These are phyloP conservation scores for Neoaliturus tenellus DNA, from an alignment of 2,888 invertebrate species.

Conservation along the genomic window DNA sequence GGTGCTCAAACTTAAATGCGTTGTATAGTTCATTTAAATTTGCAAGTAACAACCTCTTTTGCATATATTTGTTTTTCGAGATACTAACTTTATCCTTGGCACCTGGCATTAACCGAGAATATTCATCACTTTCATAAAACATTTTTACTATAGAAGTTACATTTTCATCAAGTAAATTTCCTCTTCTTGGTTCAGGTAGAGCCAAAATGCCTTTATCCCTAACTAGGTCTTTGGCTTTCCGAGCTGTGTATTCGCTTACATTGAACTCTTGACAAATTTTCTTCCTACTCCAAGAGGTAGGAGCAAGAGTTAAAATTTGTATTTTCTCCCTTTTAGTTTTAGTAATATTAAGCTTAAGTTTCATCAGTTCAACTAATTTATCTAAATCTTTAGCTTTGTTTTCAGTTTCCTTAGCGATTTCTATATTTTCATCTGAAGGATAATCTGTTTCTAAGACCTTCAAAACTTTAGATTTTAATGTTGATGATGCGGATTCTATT, in stretches of 20 bases:
- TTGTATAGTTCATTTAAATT: slow-evolving; percentile 8
- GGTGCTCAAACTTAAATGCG: neutral
- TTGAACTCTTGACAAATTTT: slow-evolving; percentile 34
- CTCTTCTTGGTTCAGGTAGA: neutral
- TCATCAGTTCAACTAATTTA: neutral
- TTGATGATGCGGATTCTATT: slow-evolving; percentile 17
- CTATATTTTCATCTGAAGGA: neutral
- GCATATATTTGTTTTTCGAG: neutral
- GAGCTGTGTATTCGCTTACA: neutral
- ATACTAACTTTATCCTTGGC: neutral
- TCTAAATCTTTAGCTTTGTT: slow-evolving; percentile 19
- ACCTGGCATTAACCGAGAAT: neutral
- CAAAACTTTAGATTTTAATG: slow-evolving; percentile 11
- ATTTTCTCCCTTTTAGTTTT: slow-evolving; percentile 27
- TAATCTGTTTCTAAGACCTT: slow-evolving; percentile 16
- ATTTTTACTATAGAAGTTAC: neutral
- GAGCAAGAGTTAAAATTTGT: slow-evolving; percentile 25
- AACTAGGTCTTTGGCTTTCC: neutral
- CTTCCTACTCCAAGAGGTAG: slow-evolving; percentile 18
- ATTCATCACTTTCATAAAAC: slow-evolving; percentile 17
- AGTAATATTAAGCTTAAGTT: slow-evolving; percentile 9
- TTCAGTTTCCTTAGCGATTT: neutral
- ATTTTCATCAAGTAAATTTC: neutral
- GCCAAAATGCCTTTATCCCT: slow-evolving; percentile 16
- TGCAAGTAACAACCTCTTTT: neutral